A percentile compares a stretch with the other conserved stretches of the same genome.
phyloP scores from a whole-genome alignment of 2,113 vertebrate genomes.

The Platichthys flesus region DNA sequence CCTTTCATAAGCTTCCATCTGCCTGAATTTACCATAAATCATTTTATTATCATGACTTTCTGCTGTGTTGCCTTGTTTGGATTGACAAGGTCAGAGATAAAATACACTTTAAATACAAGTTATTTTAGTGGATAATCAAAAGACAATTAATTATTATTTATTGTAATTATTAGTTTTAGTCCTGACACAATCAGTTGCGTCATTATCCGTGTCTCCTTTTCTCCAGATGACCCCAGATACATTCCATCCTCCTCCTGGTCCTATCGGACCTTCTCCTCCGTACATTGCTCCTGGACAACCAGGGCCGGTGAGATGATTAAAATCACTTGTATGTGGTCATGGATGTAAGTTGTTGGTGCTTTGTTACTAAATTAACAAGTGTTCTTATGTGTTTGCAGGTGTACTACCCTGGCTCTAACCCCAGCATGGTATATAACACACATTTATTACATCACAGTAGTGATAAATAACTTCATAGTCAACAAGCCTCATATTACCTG shows the following conservation, averaged over 20 bases:
- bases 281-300: slow-evolving; percentile 49
- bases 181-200: not conserved
- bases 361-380: not conserved
- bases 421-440: slow-evolving; percentile 23
- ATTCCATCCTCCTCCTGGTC: slow-evolving; percentile 7
- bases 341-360: not conserved
- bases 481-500: not conserved
- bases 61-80: too few relatives aligned
- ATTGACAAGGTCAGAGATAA: too few relatives aligned
- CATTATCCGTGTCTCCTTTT: not conserved
- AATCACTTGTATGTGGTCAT: not conserved
- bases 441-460: not conserved
- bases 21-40: too few relatives aligned
- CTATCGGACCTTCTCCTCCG: slow-evolving; percentile 52
- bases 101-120: not conserved
- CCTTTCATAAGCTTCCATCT: too few relatives aligned
- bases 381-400: slow-evolving; percentile 43
- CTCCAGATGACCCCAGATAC: slow-evolving; percentile 10
- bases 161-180: too few relatives aligned
- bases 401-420: slow-evolving; percentile 23
- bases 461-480: not conserved
- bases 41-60: too few relatives aligned
- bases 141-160: too few relatives aligned
- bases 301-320: slow-evolving; percentile 38
- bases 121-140: not conserved